Evolutionary conservation across 2,797 vertebrate genomes (phyloP), one percentile per base, ranked within the genome.

Genomic region (Rhinella marina): DNA sequence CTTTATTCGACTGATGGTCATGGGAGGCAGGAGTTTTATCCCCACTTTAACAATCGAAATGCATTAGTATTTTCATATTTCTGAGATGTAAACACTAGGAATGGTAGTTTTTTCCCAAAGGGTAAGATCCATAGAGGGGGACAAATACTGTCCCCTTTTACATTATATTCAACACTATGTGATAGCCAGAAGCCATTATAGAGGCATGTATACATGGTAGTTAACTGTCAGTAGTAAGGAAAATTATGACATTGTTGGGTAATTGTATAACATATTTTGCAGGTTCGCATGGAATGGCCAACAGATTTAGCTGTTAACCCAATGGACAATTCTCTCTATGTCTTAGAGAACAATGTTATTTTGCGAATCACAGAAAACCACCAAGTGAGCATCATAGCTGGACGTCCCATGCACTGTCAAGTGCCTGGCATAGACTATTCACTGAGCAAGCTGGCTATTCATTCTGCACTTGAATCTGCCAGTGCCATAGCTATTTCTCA

Each of bases 281-380:
- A 99, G 98, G 98, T 99, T 90, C 98, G 98, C 90, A 95, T 99
- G 86, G 98, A 99, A 92, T 99, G 98, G 98, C 98, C 98, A 54
- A 99, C 98, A 17, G 98, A 99, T 94, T 95, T 99, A 85, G 98
- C 98, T 25, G 96, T 99, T 92, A 99, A 99, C 93, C 98, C 98
- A 88, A 99, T 99, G 97, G 98, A 99, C 94, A 99, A 99, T 92
- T 99, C 98, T 54, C 95, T 99, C 90, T 99, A 99, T 59, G 97
- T 99, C 81, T 94, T 99, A 91, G 98, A 99, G 93, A 99, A 99
- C 95, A 99, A 99, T 81, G 97, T 99, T 92, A 97, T 99, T 94
- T 96, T 99, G 13, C 96, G 98, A 91, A 99, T 99, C 94, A 99
- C 98, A 2, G 98, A 99, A 94, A 99, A 99, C 92, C 98, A 99